A percentile compares a stretch with the other conserved stretches of the same genome.
These are phyloP conservation scores for Thera britannica DNA, from an alignment of 2,888 invertebrate species.

Conservation along the genomic window DNA sequence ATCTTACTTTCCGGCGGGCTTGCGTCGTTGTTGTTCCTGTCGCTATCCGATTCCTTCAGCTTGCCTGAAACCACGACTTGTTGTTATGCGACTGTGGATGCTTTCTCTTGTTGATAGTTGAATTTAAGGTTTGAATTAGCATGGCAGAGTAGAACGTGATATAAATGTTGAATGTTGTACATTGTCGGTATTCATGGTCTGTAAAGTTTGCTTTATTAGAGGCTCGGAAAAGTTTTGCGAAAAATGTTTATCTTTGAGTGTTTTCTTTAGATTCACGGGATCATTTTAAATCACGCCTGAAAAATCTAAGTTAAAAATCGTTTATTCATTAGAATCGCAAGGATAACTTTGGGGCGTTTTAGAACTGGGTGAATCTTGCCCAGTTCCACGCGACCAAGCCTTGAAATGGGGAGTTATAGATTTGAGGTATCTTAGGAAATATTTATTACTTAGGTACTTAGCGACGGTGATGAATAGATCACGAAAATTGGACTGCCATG, in stretches of 20 bases:
- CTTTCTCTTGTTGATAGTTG: constrained; percentile 2
- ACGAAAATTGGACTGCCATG: no score
- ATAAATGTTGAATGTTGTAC: constrained; percentile 4
- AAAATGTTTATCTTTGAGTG: neutral
- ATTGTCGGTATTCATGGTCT: constrained; percentile 13
- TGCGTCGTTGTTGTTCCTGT: constrained; percentile 47
- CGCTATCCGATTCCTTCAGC: constrained; percentile 45
- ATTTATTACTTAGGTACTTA: no score
- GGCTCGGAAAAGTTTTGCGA: neutral
- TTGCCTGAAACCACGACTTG: constrained; percentile 49
- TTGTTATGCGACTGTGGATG: constrained; percentile 15
- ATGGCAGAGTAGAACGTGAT: constrained; percentile 1
- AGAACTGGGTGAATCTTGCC: no score
- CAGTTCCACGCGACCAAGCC: no score
- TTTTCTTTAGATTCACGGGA: neutral
- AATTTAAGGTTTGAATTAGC: constrained; percentile 11
- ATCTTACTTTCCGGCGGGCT: constrained; percentile 56
- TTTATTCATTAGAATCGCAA: no score
- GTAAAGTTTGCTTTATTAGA: constrained; percentile 11
- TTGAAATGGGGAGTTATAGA: no score
- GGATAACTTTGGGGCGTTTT: no score
- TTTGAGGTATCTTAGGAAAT: no score
- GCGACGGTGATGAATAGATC: no score
- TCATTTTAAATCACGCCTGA: no score
- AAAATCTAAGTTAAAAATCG: no score